Evolutionary conservation across 2,888 invertebrate species (phyloP).

Genomic region (Drosophila kambysellisi): DNA sequence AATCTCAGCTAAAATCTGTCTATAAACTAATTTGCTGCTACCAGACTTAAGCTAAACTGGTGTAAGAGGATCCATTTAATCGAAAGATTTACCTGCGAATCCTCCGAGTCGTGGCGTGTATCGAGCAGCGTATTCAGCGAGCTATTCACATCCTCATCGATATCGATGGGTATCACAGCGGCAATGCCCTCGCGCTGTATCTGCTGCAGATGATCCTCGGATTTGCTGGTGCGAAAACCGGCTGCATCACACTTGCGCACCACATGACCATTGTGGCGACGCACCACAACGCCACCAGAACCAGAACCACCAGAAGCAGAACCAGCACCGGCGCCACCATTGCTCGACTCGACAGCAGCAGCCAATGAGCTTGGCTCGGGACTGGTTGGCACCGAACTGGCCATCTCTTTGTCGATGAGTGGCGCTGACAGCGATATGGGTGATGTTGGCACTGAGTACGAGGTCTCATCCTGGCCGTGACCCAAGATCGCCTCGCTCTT

Average conservation of each 20-base stretch:
- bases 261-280: conserved; percentile 86
- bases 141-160: conserved; percentile 97
- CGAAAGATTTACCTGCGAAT: conserved; percentile 83
- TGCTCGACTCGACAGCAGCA: conserved; percentile 75
- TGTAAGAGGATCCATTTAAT: not conserved
- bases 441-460: conserved; percentile 86
- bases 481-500: conserved; percentile 78
- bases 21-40: conserved; percentile 3
- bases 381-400: conserved; percentile 90
- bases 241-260: conserved; percentile 86
- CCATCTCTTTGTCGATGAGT: conserved; percentile 84
- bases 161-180: conserved; percentile 93
- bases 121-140: conserved; percentile 96
- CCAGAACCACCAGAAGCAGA: conserved; percentile 85
- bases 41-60: not conserved
- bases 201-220: conserved; percentile 95
- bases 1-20: conserved; percentile 5
- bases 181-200: conserved; percentile 88
- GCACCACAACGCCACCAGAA: conserved; percentile 75
- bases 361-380: conserved; percentile 86
- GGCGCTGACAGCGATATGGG: conserved; percentile 86
- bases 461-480: conserved; percentile 82
- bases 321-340: conserved; percentile 86
- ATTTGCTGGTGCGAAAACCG: conserved; percentile 94
- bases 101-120: conserved; percentile 88